A percentile compares a stretch with the other conserved stretches of the same genome.
Conservation (phyloP, 2,888 invertebrate species). For the Agrochola macilenta region DNA sequence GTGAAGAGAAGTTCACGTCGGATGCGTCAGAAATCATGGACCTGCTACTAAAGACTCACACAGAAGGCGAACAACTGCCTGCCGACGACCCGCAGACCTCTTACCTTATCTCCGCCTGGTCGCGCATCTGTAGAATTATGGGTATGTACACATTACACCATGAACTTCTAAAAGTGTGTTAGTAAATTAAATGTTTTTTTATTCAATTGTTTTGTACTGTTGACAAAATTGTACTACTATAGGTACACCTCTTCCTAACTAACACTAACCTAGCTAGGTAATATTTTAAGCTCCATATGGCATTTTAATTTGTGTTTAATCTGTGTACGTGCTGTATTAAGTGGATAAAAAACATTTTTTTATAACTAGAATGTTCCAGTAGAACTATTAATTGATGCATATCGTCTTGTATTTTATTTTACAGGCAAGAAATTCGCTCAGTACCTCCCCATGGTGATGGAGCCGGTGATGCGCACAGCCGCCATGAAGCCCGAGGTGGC, state of each 20-base stretch:
- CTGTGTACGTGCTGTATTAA: neutral
- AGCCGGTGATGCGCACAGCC: constrained; percentile 97
- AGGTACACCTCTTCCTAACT: neutral
- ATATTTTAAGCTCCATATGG: neutral
- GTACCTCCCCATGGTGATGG: constrained; percentile 98
- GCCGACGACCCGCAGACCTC: constrained; percentile 99
- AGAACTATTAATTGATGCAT: neutral
- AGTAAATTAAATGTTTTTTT: neutral
- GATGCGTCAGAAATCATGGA: constrained; percentile 99
- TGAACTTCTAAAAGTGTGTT: neutral
- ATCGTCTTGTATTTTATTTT: neutral
- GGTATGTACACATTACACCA: constrained; percentile 72
- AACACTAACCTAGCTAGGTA: neutral
- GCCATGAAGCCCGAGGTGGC: constrained; percentile 98
- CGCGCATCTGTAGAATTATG: constrained; percentile 98
- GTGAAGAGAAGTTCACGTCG: constrained; percentile 95
- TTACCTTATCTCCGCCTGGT: constrained; percentile 99
- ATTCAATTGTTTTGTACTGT: neutral
- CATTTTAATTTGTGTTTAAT: neutral
- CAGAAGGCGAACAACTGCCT: constrained; percentile 95
- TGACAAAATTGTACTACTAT: neutral
- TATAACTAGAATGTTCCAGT: neutral
- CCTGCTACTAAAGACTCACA: constrained; percentile 97
- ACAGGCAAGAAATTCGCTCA: constrained; percentile 96
- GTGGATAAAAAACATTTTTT: neutral